Base-by-base conservation (phyloP, 2,113 vertebrate genomes). In the Scomber scombrus region DNA sequence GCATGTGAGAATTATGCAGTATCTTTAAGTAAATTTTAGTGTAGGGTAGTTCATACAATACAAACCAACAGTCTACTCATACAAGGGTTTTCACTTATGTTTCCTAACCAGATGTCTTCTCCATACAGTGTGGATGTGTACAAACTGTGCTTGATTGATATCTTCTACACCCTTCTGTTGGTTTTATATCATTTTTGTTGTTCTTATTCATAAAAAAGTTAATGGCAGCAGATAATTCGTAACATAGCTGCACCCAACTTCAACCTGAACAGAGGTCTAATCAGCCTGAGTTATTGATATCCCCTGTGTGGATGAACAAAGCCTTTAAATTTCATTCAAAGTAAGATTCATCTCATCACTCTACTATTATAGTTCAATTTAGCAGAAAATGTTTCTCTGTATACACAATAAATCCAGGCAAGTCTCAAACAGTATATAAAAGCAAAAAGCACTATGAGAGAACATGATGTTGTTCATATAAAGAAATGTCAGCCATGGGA, bases 401-500 rank as follows among this genome's bases (percentile, higher is more conserved):
- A 31, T 29, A 23, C 31, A n/a, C 46, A 64, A 45, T 45, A 60
- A 50, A 55, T 29, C 7, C n/a, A 55, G 6, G 11, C 2, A 21
- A 61, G 51, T 57, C 29, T 66, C 18, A 14, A 12, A 47, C 19
- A 29, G 31, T 34, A 34, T 7, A 6, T 19, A 58, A 21, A 67
- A n/a, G 10, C 5, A 31, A 58, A 21, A 67, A n/a, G 10, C 5
- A 31, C 15, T 11, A 50, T 4, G 8, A 29, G 18, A 3, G 12
- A 45, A 52, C 23, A 67, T 68, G 21, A 75, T 52, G 14, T 12
- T 21, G 34, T 63, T 23, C 19, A 45, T 47, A 73, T 46, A 43
- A 46, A 43, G 26, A 68, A 9, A 58, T 21, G n/a, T 50, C 13
- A 26, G 0, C 40, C 18, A 6, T 60, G 29, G 23, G 43, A 70